Evolutionary conservation across 2,888 invertebrate genomes (phyloP).

Genomic region (Neoascia interrupta): DNA sequence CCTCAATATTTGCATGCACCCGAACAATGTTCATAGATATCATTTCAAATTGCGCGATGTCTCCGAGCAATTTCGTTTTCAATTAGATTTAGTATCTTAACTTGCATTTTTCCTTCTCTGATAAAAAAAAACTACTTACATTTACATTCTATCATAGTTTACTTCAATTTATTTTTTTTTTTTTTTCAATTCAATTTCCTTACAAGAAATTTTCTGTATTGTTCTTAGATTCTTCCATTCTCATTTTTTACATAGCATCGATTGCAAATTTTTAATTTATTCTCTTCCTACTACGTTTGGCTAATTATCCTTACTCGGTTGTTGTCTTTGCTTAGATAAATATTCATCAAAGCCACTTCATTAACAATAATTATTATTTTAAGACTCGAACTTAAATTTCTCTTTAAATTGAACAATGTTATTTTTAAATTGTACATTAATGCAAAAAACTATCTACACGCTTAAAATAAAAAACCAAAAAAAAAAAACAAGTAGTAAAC

Average conservation of each 20-base stretch:
- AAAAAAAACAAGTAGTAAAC: constrained; percentile 32
- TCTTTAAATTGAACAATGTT: constrained; percentile 34
- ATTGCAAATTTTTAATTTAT: constrained; percentile 24
- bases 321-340: neutral
- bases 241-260: constrained; percentile 36
- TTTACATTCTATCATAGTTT: no score
- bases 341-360: constrained; percentile 6
- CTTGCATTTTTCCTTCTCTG: neutral
- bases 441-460: constrained; percentile 63
- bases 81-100: no score
- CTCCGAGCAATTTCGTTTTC: no score
- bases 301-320: constrained; percentile 26
- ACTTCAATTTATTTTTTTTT: constrained; percentile 24
- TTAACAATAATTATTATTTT: constrained; percentile 15
- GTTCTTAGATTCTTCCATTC: constrained; percentile 17
- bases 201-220: constrained; percentile 37
- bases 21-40: no score
- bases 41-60: no score
- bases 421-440: constrained; percentile 46
- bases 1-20: no score
- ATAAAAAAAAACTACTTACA: no score
- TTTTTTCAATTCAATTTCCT: constrained; percentile 39
- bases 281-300: constrained; percentile 42
- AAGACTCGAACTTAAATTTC: no score
- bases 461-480: constrained; percentile 49